Evolutionary conservation across 2,888 invertebrate species (phyloP).

Genomic region (Leucozona laternaria): DNA sequence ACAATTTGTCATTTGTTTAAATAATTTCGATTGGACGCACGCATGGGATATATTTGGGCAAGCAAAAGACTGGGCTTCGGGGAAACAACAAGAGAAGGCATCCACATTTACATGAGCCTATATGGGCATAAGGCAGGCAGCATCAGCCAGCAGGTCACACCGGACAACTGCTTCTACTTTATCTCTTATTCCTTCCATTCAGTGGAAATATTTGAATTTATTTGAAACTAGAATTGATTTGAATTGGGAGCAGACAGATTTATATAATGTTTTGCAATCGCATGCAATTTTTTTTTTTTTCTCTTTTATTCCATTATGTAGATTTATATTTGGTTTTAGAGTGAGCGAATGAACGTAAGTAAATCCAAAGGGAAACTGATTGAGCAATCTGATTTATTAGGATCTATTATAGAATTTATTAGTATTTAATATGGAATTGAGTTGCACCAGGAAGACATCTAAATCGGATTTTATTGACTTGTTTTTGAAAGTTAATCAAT

Average conservation of each 20-base stretch:
- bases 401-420: constrained; percentile 47
- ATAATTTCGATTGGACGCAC: constrained; percentile 66
- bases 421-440: constrained; percentile 20
- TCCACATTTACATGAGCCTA: neutral
- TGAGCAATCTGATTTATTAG: constrained; percentile 53
- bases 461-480: constrained; percentile 3
- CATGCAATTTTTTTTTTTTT: neutral
- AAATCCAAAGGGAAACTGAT: constrained; percentile 51
- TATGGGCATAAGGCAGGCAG: neutral
- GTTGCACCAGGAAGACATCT: constrained; percentile 12
- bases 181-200: constrained; percentile 32
- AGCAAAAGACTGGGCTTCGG: neutral
- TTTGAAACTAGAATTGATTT: constrained; percentile 66
- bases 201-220: constrained; percentile 54
- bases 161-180: constrained; percentile 21
- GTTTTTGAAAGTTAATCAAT: constrained; percentile 8
- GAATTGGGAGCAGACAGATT: constrained; percentile 72
- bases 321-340: constrained; percentile 3
- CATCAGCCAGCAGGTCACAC: constrained; percentile 5
- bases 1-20: constrained; percentile 75
- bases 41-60: constrained; percentile 33
- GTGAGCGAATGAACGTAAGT: constrained; percentile 16
- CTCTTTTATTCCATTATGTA: neutral
- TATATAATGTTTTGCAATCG: constrained; percentile 57
- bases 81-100: neutral